phyloP scores from a whole-genome alignment of 2,888 invertebrate species.

The Spisula subtruncata region DNA sequence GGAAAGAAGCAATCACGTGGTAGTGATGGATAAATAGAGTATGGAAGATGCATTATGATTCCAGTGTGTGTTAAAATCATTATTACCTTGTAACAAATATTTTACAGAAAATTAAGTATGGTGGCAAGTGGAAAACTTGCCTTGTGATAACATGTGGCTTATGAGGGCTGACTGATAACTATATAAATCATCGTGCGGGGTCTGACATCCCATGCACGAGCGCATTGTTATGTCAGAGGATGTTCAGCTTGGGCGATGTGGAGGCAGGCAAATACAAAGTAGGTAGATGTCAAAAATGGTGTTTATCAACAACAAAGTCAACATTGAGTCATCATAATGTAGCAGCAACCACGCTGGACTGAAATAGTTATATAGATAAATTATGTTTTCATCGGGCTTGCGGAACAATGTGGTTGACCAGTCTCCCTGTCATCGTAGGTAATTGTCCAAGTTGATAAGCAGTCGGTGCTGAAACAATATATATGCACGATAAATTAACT shows the following conservation, averaged over 20 bases:
- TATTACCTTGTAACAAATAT: slow-evolving; percentile 67
- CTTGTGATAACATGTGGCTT: slow-evolving; percentile 47
- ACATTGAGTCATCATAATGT: too few species aligned
- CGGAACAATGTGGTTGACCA: background rate
- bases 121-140: slow-evolving; percentile 63
- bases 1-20: too few species aligned
- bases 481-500: background rate
- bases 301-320: too few species aligned
- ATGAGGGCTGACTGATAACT: slow-evolving; percentile 63
- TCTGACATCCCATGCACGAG: slow-evolving; percentile 27
- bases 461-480: background rate
- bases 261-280: background rate
- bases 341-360: too few species aligned
- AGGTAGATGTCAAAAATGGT: too few species aligned
- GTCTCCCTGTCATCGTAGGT: background rate
- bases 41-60: slow-evolving; percentile 60
- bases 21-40: slow-evolving; percentile 39
- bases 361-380: background rate
- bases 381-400: background rate
- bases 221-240: background rate
- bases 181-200: slow-evolving; percentile 64
- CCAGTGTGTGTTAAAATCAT: slow-evolving; percentile 57
- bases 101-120: slow-evolving; percentile 69
- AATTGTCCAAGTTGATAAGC: background rate
- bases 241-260: background rate